Percentiles rank a stretch among this genome's conserved stretches.
Evolutionary conservation across 2,888 invertebrate species (phyloP).

Genomic region (Callyntrura guangdongensis): DNA sequence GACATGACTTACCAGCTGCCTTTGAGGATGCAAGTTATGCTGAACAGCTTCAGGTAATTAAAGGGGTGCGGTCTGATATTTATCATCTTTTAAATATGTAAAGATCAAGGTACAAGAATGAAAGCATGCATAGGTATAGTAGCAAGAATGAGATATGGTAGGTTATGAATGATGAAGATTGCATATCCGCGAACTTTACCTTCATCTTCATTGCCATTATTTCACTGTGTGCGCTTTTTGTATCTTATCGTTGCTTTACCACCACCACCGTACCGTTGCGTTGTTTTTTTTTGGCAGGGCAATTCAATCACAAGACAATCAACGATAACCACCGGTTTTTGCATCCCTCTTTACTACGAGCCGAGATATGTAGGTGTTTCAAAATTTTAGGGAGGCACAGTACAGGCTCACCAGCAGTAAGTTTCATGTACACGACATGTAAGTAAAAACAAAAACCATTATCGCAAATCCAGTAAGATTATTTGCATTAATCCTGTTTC

Average conservation of each 20-base stretch:
- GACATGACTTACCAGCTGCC: not conserved
- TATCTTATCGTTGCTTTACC: not conserved
- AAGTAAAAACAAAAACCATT: too few species aligned
- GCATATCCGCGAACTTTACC: conserved; percentile 36
- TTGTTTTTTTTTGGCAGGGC: conserved; percentile 6
- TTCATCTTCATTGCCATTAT: conserved; percentile 1
- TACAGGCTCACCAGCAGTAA: too few species aligned
- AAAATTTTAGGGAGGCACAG: conserved; percentile 1
- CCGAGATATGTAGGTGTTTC: not conserved
- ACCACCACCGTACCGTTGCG: not conserved
- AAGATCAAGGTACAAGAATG: conserved; percentile 1
- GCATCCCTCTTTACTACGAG: not conserved
- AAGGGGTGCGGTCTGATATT: conserved; percentile 49
- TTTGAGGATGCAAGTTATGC: too few species aligned
- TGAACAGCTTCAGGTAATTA: not conserved
- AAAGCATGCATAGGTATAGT: not conserved
- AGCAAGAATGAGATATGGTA: not conserved
- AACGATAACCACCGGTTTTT: conserved; percentile 15
- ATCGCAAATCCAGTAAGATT: too few species aligned
- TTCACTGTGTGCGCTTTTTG: not conserved
- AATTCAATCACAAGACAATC: not conserved
- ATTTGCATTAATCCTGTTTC: too few species aligned
- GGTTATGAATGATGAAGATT: conserved; percentile 21
- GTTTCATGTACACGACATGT: too few species aligned
- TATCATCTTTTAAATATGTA: not conserved